A percentile compares a stretch with the other conserved stretches of the same genome.
Evolutionary conservation across 2,888 invertebrate species (phyloP).

Genomic region (Drosophila planitibia): DNA sequence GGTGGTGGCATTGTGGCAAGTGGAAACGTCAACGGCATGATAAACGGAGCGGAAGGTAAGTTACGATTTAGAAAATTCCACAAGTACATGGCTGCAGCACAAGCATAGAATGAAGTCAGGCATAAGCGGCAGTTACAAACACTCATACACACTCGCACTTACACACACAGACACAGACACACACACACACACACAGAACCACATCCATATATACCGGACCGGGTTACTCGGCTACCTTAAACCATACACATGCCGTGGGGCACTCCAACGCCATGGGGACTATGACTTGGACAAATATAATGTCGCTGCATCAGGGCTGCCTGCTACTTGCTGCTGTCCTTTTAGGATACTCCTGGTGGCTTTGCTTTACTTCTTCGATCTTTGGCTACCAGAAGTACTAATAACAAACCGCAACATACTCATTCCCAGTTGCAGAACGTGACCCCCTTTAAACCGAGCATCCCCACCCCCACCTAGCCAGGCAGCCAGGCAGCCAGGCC

Average conservation of each 20-base stretch:
- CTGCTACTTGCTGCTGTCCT: slow-evolving; percentile 17
- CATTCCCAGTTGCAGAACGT: slow-evolving; percentile 23
- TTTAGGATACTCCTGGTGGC: slow-evolving; percentile 48
- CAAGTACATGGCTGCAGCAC: slow-evolving; percentile 60
- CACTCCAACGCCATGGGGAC: slow-evolving; percentile 48
- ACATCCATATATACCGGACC: slow-evolving; percentile 39
- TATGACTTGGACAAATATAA: slow-evolving; percentile 64
- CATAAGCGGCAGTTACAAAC: slow-evolving; percentile 68
- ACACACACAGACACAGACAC: not conserved
- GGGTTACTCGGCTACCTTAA: slow-evolving; percentile 27
- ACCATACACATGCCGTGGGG: slow-evolving; percentile 26
- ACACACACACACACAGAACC: slow-evolving; percentile 23
- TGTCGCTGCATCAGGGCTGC: slow-evolving; percentile 40
- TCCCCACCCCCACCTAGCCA: not conserved
- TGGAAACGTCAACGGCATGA: slow-evolving; percentile 80
- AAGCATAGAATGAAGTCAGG: slow-evolving; percentile 69
- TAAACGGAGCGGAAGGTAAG: slow-evolving; percentile 84
- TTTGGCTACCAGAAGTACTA: slow-evolving; percentile 40
- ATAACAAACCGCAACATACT: slow-evolving; percentile 59
- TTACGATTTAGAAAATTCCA: slow-evolving; percentile 81
- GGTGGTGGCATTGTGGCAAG: slow-evolving; percentile 59
- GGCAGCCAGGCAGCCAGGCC: not conserved
- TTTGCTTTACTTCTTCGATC: slow-evolving; percentile 56
- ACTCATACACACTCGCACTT: slow-evolving; percentile 39
- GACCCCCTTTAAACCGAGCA: not conserved